Base-by-base conservation (phyloP, 92 coral and sea anemone species). In the Paragorgia papillata region DNA sequence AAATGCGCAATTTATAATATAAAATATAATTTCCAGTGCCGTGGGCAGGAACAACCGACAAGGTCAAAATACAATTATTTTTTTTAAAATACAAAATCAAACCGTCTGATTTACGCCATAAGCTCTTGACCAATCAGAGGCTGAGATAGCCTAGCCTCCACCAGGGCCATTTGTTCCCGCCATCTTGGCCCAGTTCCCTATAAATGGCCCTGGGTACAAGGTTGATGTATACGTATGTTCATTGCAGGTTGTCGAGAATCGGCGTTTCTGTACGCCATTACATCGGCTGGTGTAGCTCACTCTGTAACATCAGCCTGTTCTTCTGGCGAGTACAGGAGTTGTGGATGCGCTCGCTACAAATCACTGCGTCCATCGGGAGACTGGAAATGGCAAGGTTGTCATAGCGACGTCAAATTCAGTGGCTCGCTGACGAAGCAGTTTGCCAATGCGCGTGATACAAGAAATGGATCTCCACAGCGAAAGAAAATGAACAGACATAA, bases 341-440 rank as follows among this genome's bases (percentile, higher is more conserved):
- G 99, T 48, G 97, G 92, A 68, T 95, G 99, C 29, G 99, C 91
- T 60, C 88, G 95, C 18, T 85, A 91, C 0, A 77, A 69, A 75
- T 83, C 75, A 60, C 95, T 92, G 33, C 58, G 70, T 26, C 74
- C 97, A 1, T 79, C 66, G 21, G 89, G 90, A 58, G 95, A 92
- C 55, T 95, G 97, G 97, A 86, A 92, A 24, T 95, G 99, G 99
- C 84, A 92, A 8, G 99, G 99, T 19, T 95, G 99, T 33, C 88
- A 79, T 43, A 95, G 99, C 63, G 91, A 95, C 78, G 80, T 91
- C 48, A 89, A 91, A 82, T 95, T 95, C 73, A 97, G 97, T 0
- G 81, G 76, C 30, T 68, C 82, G 87, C 88, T 95, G 55, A 83
- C 97, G 55, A 86, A 95, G 77, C 86, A 89, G 69, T 95, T 95